Percentiles rank a stretch among this genome's conserved stretches.
These are phyloP conservation scores for Choristoneura rosaceana DNA, from an alignment of 2,888 invertebrate species.

Conservation along the genomic window DNA sequence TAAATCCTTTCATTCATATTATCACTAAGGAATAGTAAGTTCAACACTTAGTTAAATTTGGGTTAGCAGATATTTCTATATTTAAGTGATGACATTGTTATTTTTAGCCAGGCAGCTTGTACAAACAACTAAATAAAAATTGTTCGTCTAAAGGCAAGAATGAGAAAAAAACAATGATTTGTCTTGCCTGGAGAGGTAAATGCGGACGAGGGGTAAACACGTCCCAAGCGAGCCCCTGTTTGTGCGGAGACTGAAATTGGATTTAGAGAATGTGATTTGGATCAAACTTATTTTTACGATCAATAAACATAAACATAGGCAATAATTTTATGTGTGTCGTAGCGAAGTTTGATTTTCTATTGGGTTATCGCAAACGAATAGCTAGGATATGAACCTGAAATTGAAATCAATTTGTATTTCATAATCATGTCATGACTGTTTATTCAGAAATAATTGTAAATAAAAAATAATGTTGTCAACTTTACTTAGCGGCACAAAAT, in stretches of 20 bases:
- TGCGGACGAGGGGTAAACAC: slow-evolving; percentile 22
- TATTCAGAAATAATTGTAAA: too few relatives aligned
- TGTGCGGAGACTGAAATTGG: slow-evolving; percentile 27
- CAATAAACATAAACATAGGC: slow-evolving; percentile 8
- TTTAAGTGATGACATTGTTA: background rate
- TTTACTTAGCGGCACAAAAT: too few relatives aligned
- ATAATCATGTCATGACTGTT: too few relatives aligned
- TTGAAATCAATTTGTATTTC: too few relatives aligned
- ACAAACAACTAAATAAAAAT: slow-evolving; percentile 5
- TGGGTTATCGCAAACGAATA: too few relatives aligned
- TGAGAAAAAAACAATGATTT: slow-evolving; percentile 10
- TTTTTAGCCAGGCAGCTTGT: background rate
- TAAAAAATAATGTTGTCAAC: too few relatives aligned
- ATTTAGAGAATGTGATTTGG: slow-evolving; percentile 21
- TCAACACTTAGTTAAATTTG: background rate
- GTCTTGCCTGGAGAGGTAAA: background rate
- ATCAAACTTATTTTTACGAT: background rate
- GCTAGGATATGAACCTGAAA: too few relatives aligned
- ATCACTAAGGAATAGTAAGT: too few relatives aligned
- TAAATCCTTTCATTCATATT: too few relatives aligned
- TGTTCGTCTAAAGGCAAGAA: background rate
- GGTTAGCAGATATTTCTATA: background rate
- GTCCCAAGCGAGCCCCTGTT: slow-evolving; percentile 6
- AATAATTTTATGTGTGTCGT: background rate
- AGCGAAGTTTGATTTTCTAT: background rate